Evolutionary conservation across 2,888 invertebrate genomes (phyloP).

Genomic region (Napeogenes sylphis): DNA sequence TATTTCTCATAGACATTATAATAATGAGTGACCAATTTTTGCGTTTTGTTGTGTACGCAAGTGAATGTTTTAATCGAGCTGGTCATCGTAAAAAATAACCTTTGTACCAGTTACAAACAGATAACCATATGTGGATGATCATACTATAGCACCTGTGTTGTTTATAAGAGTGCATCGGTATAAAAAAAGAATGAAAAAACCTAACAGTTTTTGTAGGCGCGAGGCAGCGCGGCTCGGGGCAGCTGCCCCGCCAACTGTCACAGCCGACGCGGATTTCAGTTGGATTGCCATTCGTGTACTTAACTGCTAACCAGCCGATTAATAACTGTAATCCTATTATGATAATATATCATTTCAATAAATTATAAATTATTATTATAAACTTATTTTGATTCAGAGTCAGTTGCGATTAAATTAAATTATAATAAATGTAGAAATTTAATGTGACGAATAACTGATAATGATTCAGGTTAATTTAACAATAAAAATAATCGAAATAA

Average conservation of each 20-base stretch:
- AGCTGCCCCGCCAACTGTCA: constrained; percentile 75
- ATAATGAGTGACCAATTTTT: constrained; percentile 3
- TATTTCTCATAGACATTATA: background rate
- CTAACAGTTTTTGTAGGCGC: constrained; percentile 73
- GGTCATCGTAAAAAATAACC: constrained; percentile 57
- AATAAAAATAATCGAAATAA: constrained; percentile 6
- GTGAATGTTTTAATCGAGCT: constrained; percentile 45
- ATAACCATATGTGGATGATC: constrained; percentile 74
- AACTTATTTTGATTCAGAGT: constrained; percentile 13
- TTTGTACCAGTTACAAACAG: constrained; percentile 55
- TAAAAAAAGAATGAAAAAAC: constrained; percentile 73
- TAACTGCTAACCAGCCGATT: constrained; percentile 49
- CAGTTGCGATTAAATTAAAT: too few relatives aligned
- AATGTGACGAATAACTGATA: background rate
- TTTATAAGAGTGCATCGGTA: constrained; percentile 73
- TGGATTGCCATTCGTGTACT: constrained; percentile 62
- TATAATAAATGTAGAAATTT: background rate
- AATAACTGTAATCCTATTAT: constrained; percentile 40
- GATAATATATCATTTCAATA: background rate
- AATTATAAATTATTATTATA: too few relatives aligned
- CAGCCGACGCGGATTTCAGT: constrained; percentile 63
- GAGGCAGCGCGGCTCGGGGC: constrained; percentile 70
- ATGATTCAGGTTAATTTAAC: constrained; percentile 3
- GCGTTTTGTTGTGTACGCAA: background rate
- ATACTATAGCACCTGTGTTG: constrained; percentile 76